Conservation (phyloP, 2,888 invertebrate genomes). For the Branchipolynoe longqiensis region DNA sequence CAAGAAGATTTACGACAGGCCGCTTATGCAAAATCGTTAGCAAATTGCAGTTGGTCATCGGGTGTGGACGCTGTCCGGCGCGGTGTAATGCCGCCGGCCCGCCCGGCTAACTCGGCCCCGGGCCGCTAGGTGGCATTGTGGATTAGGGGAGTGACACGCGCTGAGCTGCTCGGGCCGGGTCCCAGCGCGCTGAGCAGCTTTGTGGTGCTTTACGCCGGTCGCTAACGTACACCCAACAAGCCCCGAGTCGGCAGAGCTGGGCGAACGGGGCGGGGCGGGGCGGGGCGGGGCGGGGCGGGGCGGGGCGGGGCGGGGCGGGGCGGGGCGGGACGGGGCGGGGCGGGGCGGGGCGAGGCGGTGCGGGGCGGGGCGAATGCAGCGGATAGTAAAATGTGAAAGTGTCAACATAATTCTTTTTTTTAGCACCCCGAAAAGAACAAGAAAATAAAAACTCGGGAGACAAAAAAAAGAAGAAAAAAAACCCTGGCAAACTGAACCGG, state of each 20-base stretch:
- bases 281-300: too few species aligned
- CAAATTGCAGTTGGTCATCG: neutral
- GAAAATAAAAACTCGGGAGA: neutral
- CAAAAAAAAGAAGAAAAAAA: neutral
- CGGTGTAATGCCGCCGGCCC: conserved; percentile 15
- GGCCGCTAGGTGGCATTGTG: neutral
- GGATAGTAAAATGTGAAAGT: too few species aligned
- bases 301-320: too few species aligned
- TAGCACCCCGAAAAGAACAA: neutral
- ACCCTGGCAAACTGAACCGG: neutral
- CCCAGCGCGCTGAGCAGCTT: too few species aligned
- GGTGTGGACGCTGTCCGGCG: neutral
- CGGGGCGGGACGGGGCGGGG: too few species aligned
- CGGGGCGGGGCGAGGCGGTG: too few species aligned
- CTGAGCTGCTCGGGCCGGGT: neutral
- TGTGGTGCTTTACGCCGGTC: too few species aligned
- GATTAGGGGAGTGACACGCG: conserved; percentile 15
- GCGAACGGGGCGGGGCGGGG: too few species aligned
- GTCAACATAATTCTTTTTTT: too few species aligned
- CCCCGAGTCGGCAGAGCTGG: too few species aligned
- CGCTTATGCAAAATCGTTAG: conserved; percentile 16
- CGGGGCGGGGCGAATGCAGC: too few species aligned
- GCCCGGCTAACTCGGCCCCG: neutral
- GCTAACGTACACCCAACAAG: too few species aligned
- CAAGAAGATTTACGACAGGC: neutral